Conservation (phyloP, 2,888 invertebrate species). For the Embidobia sp. region DNA sequence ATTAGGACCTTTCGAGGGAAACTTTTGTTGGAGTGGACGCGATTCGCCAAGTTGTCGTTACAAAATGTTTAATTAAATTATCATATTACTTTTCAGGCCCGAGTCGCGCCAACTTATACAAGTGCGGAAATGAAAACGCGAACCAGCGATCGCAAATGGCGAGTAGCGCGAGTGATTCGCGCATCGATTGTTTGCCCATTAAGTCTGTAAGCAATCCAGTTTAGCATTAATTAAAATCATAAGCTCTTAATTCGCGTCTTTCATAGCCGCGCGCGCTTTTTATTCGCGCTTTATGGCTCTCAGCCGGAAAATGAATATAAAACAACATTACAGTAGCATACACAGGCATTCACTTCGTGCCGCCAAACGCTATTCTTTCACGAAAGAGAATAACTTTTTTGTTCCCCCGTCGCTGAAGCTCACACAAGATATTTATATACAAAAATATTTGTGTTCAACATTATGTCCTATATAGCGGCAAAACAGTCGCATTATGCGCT, state of each 20-base stretch:
- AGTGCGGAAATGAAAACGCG: too few relatives aligned
- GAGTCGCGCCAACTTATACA: too few relatives aligned
- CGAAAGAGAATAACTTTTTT: slow-evolving; percentile 1
- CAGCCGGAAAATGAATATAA: slow-evolving; percentile 28
- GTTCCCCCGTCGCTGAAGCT: neutral
- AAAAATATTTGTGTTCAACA: slow-evolving; percentile 20
- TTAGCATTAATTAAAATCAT: slow-evolving; percentile 18
- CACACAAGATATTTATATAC: slow-evolving; percentile 8
- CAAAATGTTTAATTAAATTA: too few relatives aligned
- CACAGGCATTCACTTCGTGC: neutral
- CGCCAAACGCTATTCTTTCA: neutral
- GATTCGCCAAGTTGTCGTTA: too few relatives aligned
- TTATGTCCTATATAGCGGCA: neutral
- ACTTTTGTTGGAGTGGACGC: too few relatives aligned
- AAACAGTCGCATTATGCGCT: slow-evolving; percentile 4
- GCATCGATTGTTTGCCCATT: slow-evolving; percentile 7
- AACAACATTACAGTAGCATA: slow-evolving; percentile 13
- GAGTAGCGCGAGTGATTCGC: too few relatives aligned
- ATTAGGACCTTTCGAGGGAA: too few relatives aligned
- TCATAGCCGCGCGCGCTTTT: neutral
- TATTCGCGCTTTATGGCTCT: slow-evolving; percentile 15
- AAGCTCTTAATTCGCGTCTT: slow-evolving; percentile 6
- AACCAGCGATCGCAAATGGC: too few relatives aligned
- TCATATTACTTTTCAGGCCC: too few relatives aligned
- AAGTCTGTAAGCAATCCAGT: slow-evolving; percentile 1